Evolutionary conservation across 2,797 vertebrate species (phyloP).

Genomic region (Octomys mimax): DNA sequence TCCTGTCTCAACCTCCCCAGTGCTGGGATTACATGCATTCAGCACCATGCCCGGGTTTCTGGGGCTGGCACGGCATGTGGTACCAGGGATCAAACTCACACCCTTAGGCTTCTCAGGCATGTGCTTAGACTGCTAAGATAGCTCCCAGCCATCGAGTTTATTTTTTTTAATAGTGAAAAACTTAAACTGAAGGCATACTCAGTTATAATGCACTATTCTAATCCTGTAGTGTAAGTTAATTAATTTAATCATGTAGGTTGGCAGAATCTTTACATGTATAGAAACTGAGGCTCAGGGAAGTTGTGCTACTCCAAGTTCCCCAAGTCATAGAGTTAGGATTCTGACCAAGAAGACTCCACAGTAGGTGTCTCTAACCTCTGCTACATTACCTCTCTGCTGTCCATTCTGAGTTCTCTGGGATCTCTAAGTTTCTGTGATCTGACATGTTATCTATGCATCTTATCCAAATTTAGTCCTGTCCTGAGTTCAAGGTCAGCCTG

Average conservation of each 20-base stretch:
- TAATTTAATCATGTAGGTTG: background rate
- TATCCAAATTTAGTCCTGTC: background rate
- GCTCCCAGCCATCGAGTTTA: background rate
- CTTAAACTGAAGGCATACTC: slow-evolving; percentile 12
- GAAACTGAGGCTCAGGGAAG: background rate
- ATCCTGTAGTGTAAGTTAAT: slow-evolving; percentile 21
- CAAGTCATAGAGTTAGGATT: background rate
- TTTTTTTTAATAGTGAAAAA: background rate
- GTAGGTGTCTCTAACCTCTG: too few relatives aligned
- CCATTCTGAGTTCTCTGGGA: background rate
- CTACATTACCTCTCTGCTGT: background rate
- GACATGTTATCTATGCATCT: rapidly evolving
- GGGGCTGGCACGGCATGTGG: too few relatives aligned
- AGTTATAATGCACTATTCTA: background rate
- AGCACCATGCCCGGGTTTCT: too few relatives aligned
- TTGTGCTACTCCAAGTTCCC: background rate
- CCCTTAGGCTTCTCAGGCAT: too few relatives aligned
- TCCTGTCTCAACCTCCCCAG: too few relatives aligned
- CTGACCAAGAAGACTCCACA: background rate
- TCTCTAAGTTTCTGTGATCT: background rate
- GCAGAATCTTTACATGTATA: background rate
- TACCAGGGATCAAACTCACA: too few relatives aligned
- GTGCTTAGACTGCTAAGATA: too few relatives aligned
- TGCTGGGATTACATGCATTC: too few relatives aligned
- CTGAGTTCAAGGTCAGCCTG: too few relatives aligned